phyloP scores from a whole-genome alignment of 2,888 invertebrate species.

The Theristus sp. region DNA sequence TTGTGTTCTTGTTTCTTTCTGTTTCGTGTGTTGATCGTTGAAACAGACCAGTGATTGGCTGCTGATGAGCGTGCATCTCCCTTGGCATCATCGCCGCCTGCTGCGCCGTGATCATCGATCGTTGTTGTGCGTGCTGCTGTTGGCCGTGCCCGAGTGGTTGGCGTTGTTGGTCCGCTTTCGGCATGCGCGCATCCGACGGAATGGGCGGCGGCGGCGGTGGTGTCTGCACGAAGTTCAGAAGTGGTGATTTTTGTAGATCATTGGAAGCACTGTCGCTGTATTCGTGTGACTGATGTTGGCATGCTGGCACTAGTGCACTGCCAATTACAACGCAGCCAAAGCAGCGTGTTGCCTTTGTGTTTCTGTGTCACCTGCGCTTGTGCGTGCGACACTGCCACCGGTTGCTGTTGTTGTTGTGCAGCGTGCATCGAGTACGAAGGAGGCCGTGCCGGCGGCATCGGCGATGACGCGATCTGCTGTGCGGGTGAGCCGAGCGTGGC shows the following conservation, averaged over 20 bases:
- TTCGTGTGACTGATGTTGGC: too few species aligned
- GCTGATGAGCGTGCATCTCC: neutral
- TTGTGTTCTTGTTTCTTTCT: too few species aligned
- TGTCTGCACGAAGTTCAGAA: neutral
- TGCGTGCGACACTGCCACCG: neutral
- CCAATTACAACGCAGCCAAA: neutral
- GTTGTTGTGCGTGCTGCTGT: too few species aligned
- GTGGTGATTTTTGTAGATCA: neutral
- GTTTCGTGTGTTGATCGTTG: too few species aligned
- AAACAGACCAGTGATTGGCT: too few species aligned
- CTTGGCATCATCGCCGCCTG: neutral
- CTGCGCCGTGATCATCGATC: too few species aligned
- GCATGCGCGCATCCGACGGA: neutral
- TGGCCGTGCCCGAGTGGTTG: too few species aligned
- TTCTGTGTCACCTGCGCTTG: neutral
- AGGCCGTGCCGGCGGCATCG: too few species aligned
- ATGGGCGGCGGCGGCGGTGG: slow-evolving; percentile 1
- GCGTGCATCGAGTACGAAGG: neutral
- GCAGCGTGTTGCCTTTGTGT: neutral
- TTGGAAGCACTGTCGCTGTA: too few species aligned
- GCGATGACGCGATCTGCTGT: too few species aligned
- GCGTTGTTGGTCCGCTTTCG: neutral
- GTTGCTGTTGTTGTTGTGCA: neutral
- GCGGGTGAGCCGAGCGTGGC: too few species aligned
- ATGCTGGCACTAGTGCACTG: neutral